phyloP scores from a whole-genome alignment of 1,140 invertebrate species.

The Drosophila bifasciata region DNA sequence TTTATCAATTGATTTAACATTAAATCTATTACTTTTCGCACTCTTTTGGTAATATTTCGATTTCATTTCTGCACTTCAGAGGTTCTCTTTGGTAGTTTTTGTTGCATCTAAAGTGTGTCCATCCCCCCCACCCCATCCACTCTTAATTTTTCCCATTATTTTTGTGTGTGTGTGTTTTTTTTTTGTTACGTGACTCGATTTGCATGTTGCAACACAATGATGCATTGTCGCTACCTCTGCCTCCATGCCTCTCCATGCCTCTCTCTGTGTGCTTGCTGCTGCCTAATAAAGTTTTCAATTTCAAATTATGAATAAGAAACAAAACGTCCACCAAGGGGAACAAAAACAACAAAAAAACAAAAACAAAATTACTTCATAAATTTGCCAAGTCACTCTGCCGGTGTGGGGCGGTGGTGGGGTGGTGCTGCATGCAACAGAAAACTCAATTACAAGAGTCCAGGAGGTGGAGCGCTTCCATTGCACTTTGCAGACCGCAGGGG shows the following conservation, averaged over 20 bases:
- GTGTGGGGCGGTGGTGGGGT: not conserved
- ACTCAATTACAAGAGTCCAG: constrained; percentile 24
- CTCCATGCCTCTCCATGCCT: not conserved
- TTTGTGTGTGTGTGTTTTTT: constrained; percentile 11
- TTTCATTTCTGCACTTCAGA: not conserved
- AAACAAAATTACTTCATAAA: constrained; percentile 42
- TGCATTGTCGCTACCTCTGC: too few species aligned
- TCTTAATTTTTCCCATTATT: not conserved
- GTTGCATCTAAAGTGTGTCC: not conserved
- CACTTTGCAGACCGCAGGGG: constrained; percentile 16
- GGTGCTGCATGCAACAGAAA: constrained; percentile 18
- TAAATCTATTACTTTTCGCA: too few species aligned
- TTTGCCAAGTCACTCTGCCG: constrained; percentile 38
- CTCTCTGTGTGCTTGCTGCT: too few species aligned
- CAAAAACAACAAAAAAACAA: constrained; percentile 21
- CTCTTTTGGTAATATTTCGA: too few species aligned
- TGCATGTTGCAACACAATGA: constrained; percentile 35
- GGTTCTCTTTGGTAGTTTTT: constrained; percentile 7
- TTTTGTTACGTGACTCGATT: constrained; percentile 35
- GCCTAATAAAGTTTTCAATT: constrained; percentile 27
- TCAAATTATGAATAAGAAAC: constrained; percentile 19
- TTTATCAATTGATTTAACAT: too few species aligned
- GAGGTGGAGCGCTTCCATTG: constrained; percentile 13
- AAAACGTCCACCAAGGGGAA: not conserved
- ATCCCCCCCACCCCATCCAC: too few species aligned